phyloP scores from a whole-genome alignment of 2,113 vertebrate genomes.

The Catagonus wagneri region DNA sequence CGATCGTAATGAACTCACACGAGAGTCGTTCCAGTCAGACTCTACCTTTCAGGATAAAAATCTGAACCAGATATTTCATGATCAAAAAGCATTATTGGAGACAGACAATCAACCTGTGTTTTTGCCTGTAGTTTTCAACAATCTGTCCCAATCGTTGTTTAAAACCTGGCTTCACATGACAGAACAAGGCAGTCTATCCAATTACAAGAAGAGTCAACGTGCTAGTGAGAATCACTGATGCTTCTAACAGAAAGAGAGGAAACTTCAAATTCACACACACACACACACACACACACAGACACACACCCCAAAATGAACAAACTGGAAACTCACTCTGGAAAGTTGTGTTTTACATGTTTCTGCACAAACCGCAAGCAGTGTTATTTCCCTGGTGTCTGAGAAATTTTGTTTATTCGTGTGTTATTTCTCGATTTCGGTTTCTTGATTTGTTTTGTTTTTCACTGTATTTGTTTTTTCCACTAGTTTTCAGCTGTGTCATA shows the following conservation, averaged over 20 bases:
- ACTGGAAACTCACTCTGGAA: constrained; percentile 91
- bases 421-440: not conserved
- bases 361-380: constrained; percentile 86
- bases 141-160: constrained; percentile 83
- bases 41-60: constrained; percentile 88
- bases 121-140: constrained; percentile 90
- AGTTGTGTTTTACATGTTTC: constrained; percentile 80
- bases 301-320: constrained; percentile 79
- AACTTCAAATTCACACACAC: constrained; percentile 59
- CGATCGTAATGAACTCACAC: constrained; percentile 93
- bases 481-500: constrained; percentile 84
- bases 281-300: not conserved
- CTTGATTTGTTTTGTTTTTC: constrained; percentile 37
- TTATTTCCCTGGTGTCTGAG: constrained; percentile 88
- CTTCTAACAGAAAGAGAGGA: constrained; percentile 76
- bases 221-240: constrained; percentile 84
- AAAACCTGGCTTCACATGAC: constrained; percentile 87
- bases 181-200: constrained; percentile 86
- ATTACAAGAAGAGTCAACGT: constrained; percentile 74
- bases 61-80: constrained; percentile 90
- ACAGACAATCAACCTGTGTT: constrained; percentile 98
- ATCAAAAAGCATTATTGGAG: constrained; percentile 96
- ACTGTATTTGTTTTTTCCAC: constrained; percentile 84
- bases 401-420: constrained; percentile 76
- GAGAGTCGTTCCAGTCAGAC: constrained; percentile 83